These are phyloP conservation scores for Scolopax mira DNA, from an alignment of 2,113 vertebrate species.

Conservation along the genomic window DNA sequence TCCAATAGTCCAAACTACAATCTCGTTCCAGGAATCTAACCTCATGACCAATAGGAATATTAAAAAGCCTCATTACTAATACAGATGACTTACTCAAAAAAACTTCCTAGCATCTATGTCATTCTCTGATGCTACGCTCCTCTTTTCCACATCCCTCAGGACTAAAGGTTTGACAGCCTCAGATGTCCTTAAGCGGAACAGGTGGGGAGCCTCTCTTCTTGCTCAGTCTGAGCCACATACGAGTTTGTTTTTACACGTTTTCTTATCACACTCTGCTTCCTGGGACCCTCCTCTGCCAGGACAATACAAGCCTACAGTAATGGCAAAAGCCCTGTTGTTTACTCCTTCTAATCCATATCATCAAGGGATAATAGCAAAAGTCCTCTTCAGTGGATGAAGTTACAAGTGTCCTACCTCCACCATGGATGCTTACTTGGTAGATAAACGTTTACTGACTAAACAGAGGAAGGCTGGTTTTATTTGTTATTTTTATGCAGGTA, in stretches of 20 bases:
- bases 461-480: neutral
- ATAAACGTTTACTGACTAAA: neutral
- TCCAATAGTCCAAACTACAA: neutral
- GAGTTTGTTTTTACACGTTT: neutral
- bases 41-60: neutral
- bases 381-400: neutral
- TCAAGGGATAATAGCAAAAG: neutral
- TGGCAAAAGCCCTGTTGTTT: neutral
- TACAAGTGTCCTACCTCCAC: neutral
- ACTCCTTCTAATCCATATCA: neutral
- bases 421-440: neutral
- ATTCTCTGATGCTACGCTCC: neutral
- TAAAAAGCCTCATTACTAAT: neutral
- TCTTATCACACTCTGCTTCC: neutral
- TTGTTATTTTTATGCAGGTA: neutral
- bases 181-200: neutral
- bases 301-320: neutral
- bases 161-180: neutral
- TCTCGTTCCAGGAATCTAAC: neutral
- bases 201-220: neutral
- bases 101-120: neutral
- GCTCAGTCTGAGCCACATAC: neutral
- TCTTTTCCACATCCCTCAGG: neutral
- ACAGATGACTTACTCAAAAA: neutral
- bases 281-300: neutral